phyloP scores from a whole-genome alignment of 2,888 invertebrate genomes.

The Noctuana brunneofusca region DNA sequence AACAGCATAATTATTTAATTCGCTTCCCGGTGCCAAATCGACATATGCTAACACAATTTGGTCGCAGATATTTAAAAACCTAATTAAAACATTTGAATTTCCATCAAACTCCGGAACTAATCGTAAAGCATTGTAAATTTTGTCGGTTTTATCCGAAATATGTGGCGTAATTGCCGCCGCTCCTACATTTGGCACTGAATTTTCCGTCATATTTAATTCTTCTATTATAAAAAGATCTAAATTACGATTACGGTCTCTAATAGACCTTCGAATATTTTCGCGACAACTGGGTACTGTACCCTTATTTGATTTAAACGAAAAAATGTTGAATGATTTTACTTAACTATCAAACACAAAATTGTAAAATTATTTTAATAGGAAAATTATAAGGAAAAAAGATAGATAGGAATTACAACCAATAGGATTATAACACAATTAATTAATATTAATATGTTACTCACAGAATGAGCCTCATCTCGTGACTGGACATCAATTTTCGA shows the following conservation, averaged over 20 bases:
- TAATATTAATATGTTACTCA: no score
- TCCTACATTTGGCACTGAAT: neutral
- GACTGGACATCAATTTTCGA: no score
- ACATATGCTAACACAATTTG: slow-evolving; percentile 33
- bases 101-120: slow-evolving; percentile 81
- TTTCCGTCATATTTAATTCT: slow-evolving; percentile 4
- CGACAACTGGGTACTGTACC: no score
- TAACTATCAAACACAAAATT: no score
- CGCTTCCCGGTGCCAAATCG: slow-evolving; percentile 17
- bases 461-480: no score
- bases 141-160: slow-evolving; percentile 1
- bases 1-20: slow-evolving; percentile 31
- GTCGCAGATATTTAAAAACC: slow-evolving; percentile 41
- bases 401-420: no score
- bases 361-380: no score
- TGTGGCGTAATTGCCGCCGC: neutral
- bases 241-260: neutral
- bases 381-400: no score
- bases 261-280: neutral
- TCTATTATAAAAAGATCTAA: neutral
- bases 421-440: no score
- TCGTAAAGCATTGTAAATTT: slow-evolving; percentile 27
- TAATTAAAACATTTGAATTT: slow-evolving; percentile 37
- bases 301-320: no score
- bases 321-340: no score